Base-by-base conservation (phyloP, 2,113 vertebrate species). In the Ceyx cyanopectus region DNA sequence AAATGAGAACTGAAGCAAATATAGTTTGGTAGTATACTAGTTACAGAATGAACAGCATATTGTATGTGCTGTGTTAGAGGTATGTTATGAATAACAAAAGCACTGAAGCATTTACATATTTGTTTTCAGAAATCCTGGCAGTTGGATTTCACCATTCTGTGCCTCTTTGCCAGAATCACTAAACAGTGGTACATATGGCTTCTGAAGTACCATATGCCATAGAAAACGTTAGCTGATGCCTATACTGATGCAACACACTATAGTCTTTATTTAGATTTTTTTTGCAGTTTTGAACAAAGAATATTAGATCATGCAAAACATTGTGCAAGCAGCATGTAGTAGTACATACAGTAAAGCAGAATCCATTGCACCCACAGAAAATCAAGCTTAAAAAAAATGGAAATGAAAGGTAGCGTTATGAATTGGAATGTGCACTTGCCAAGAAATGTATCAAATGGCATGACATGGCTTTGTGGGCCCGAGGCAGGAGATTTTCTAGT, bases 111-210 rank as follows among this genome's bases (percentile, higher is more conserved):
- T 98, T 98, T 97, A 97, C 99, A 97, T 99, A 99, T 98, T 98
- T 99, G 98, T 99, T 99, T 99, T 99, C 98, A 98, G 97, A 96
- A 97, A 96, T 98, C 97, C 97, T 98, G 99, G 99, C 99, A 99
- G 98, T 99, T 98, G 98, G 98, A 98, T 98, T 98, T 99, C 98
- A 98, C 99, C 98, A 98, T 98, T 98, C 97, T 98, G 97, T 93
- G 98, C 98, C 97, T 98, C 98, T 97, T 98, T 99, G 99, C 99
- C 99, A 99, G 98, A 99, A 99, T 99, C 98, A 98, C 98, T 99
- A 99, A 99, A 99, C 99, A 99, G 98, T 98, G 98, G 98, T 98
- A 98, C 99, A 99, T 99, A 99, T 99, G 99, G 98, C 99, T 98
- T 98, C 98, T 98, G 98, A 99, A 99, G 99, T 98, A 98, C 99